These are phyloP conservation scores for Heterotis niloticus DNA, from an alignment of 2,113 vertebrate genomes.

Conservation along the genomic window DNA sequence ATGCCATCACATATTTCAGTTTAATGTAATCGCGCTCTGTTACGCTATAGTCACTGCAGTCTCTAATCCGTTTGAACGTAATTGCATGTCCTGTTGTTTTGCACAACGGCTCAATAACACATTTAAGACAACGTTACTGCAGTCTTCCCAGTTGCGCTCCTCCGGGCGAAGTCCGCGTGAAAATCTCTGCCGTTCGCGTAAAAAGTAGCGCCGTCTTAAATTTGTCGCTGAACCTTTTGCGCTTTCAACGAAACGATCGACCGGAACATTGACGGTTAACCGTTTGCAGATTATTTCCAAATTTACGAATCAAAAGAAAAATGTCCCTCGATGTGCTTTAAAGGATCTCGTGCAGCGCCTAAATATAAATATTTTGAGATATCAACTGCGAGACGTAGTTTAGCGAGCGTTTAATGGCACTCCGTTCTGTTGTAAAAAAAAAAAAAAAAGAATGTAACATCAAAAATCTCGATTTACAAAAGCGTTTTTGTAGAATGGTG, in stretches of 20 bases:
- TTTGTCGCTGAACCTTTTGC: slow-evolving; percentile 3
- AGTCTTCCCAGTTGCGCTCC: neutral
- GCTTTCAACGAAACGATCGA: neutral
- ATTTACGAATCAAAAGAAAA: too few species aligned
- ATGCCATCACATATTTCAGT: neutral
- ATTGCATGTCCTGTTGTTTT: slow-evolving; percentile 8
- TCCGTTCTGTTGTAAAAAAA: neutral
- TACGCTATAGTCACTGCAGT: neutral
- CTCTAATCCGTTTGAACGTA: neutral
- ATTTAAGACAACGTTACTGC: slow-evolving; percentile 15
- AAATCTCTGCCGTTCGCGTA: neutral
- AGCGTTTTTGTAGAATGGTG: neutral
- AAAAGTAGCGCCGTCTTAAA: slow-evolving; percentile 23
- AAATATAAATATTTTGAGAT: neutral
- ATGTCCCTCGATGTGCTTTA: neutral
- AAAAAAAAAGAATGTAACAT: neutral
- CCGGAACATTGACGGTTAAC: too few species aligned
- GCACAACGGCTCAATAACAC: slow-evolving; percentile 10
- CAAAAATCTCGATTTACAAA: neutral
- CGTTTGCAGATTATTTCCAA: neutral
- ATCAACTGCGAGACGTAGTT: neutral
- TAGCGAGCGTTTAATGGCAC: neutral
- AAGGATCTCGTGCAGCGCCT: neutral
- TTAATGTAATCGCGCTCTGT: neutral
- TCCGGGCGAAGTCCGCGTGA: neutral